A percentile compares a stretch with the other conserved stretches of the same genome.
These are phyloP conservation scores for Huso huso DNA, from an alignment of 2,797 vertebrate species.

Conservation along the genomic window DNA sequence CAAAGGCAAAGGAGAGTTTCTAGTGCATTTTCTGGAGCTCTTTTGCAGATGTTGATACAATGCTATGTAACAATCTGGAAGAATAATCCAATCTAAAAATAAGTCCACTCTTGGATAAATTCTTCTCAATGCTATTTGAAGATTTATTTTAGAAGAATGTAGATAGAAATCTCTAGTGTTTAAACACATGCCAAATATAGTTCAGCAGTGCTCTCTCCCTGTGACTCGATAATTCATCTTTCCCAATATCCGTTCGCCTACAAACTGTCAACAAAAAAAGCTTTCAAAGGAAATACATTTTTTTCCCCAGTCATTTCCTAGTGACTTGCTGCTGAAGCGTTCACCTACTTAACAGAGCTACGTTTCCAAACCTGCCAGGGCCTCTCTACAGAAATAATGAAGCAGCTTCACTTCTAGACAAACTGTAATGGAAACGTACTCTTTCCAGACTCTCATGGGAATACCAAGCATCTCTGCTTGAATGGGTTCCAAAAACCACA, in stretches of 20 bases:
- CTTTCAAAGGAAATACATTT: conserved; percentile 42
- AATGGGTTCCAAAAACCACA: conserved; percentile 45
- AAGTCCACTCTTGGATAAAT: too few relatives aligned
- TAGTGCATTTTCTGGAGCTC: too few relatives aligned
- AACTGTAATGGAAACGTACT: conserved; percentile 51
- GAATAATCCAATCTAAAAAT: too few relatives aligned
- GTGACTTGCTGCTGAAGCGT: conserved; percentile 19
- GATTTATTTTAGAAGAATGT: conserved; percentile 7
- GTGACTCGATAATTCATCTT: conserved; percentile 10
- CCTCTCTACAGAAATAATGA: conserved; percentile 52
- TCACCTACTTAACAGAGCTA: conserved; percentile 27
- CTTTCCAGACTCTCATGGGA: conserved; percentile 71
- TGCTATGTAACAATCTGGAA: too few relatives aligned
- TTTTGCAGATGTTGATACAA: too few relatives aligned
- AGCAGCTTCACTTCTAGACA: conserved; percentile 44
- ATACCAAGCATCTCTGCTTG: conserved; percentile 56
- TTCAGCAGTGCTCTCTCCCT: neutral
- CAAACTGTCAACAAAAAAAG: conserved; percentile 31
- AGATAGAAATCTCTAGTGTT: neutral
- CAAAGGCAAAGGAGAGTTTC: too few relatives aligned
- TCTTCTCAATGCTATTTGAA: neutral
- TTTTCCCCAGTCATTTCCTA: conserved; percentile 36
- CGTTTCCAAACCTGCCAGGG: conserved; percentile 26
- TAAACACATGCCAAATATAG: conserved; percentile 8
- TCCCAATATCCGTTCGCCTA: conserved; percentile 20